Percentiles rank a stretch among this genome's conserved stretches.
phyloP scores from a whole-genome alignment of 2,888 invertebrate genomes.

The Podotricha telesiphe region DNA sequence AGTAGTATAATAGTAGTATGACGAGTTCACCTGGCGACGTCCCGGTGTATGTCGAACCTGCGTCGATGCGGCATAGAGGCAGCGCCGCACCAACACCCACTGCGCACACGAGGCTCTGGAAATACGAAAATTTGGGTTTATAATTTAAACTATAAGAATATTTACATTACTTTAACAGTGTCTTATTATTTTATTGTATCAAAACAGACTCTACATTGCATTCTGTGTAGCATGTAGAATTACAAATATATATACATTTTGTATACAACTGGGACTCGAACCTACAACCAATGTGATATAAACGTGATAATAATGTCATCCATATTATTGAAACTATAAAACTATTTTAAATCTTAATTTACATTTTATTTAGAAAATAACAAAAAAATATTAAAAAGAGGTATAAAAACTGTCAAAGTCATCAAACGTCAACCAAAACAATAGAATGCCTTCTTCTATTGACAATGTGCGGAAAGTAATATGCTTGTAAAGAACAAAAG shows the following conservation, averaged over 20 bases:
- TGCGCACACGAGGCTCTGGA: slow-evolving; percentile 69
- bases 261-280: too few species aligned
- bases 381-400: neutral
- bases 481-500: slow-evolving; percentile 49
- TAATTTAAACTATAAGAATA: neutral
- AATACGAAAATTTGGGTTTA: slow-evolving; percentile 41
- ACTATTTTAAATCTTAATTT: too few species aligned
- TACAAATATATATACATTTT: too few species aligned
- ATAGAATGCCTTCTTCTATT: slow-evolving; percentile 15
- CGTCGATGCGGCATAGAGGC: slow-evolving; percentile 83
- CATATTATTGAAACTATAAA: too few species aligned
- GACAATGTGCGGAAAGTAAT: slow-evolving; percentile 73
- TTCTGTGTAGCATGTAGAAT: too few species aligned
- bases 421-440: slow-evolving; percentile 28
- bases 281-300: too few species aligned
- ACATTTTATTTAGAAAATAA: neutral
- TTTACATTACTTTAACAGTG: neutral
- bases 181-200: too few species aligned
- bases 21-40: slow-evolving; percentile 86
- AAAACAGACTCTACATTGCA: too few species aligned
- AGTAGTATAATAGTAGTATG: slow-evolving; percentile 47
- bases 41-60: slow-evolving; percentile 86
- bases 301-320: too few species aligned
- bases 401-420: slow-evolving; percentile 2
- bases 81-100: slow-evolving; percentile 52